Base-by-base conservation (phyloP, 2,797 vertebrate species). In the Sebastes steindachneri region DNA sequence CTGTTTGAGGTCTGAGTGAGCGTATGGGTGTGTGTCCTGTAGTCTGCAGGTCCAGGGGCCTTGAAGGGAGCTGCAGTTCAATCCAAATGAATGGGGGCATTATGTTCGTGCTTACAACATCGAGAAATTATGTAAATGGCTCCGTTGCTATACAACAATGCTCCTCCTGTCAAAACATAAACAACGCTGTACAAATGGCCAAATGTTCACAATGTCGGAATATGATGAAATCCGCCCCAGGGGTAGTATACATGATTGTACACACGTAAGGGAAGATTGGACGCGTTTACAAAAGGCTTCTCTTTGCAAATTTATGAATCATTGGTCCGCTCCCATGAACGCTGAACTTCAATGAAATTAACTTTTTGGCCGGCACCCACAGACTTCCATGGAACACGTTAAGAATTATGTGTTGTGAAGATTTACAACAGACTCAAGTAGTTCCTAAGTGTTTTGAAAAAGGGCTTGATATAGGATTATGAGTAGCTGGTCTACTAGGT, bases 61-160 rank as follows among this genome's bases (percentile, higher is more conserved):
- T 90, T 90, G 78, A 85, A 86, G 88, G 92, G 93, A 93, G 89
- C 92, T 87, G 84, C 82, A 86, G 89, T 93, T 94, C 89, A 84
- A 90, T 93, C 88, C 89, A 95, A 93, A 93, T 93, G 86, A 95
- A 96, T 92, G 88, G 89, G 84, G 73, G 75, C 80, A 88, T 96
- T 95, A 96, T 93, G 93, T 94, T 95, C 95, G 93, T 90, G 88
- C 93, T 96, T 94, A 95, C 91, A 90, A 90, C 93, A 95, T 91
- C 80, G 86, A 93, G 83, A 93, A 95, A 95, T 96, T 94, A 95
- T 95, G 92, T 96, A 95, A 96, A 95, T 95, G 90, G 86, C 54
- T 91, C 82, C 19, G 92, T 96, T 96, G 94, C 95, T 95, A 94
- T 88, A 94, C 93, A 94, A 95, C 95, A 94, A 94, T 93, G 86